Conservation (phyloP, 2,797 vertebrate genomes). For the Pipistrellus pipistrellus region DNA sequence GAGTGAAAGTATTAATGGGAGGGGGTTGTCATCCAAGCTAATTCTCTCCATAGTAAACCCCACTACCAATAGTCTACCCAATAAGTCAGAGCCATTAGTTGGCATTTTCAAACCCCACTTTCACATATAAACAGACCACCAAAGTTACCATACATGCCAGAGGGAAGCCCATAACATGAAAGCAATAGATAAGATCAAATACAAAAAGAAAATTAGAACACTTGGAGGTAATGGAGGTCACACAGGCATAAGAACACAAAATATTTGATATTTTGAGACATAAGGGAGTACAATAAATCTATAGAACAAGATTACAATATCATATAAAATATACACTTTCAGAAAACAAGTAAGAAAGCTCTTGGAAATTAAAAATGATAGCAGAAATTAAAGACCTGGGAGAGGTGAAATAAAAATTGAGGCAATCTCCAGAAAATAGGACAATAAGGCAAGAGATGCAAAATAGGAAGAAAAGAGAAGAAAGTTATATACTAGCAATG, state of each 20-base stretch:
- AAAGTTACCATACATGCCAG: not conserved
- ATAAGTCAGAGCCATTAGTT: not conserved
- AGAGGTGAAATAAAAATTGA: not conserved
- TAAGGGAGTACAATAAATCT: not conserved
- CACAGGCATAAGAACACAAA: not conserved
- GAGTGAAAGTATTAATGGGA: not conserved
- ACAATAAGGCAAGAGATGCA: not conserved
- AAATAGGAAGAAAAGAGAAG: slow-evolving; percentile 7
- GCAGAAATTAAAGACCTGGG: not conserved
- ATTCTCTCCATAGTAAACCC: not conserved
- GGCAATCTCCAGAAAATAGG: slow-evolving; percentile 1
- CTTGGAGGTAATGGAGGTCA: not conserved
- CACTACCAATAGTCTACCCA: not conserved
- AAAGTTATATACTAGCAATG: not conserved
- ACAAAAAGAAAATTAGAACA: not conserved
- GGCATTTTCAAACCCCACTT: not conserved
- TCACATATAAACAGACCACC: not conserved
- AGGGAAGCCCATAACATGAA: not conserved
- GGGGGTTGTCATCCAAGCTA: not conserved
- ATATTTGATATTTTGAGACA: not conserved
- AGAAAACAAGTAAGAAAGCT: not conserved
- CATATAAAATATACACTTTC: not conserved
- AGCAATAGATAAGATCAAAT: not conserved
- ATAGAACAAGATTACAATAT: not conserved
- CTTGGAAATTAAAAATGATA: slow-evolving; percentile 18